Evolutionary conservation across 2,888 invertebrate species (phyloP), one percentile per base, ranked within the genome.

Genomic region (Ditula angustiorana): DNA sequence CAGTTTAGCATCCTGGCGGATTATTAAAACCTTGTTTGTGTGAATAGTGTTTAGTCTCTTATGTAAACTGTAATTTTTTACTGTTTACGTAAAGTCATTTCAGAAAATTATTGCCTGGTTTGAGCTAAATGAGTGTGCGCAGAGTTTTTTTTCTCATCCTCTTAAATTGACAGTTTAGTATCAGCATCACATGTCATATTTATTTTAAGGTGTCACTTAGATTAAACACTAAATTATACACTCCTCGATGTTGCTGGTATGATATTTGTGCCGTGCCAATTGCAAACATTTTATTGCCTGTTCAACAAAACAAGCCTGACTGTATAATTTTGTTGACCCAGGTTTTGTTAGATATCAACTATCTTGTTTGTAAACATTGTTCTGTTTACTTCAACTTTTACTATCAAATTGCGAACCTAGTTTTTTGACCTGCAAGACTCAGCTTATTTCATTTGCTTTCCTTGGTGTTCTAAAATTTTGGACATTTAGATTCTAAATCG

Each of bases 1-100:
- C 55, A 67, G 67, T 67, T 47, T 44, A 60, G 55, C 37, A 66
- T 63, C 68, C 63, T 68, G 66, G 67, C 67, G 68, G 63, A 68
- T 81, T 65, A 83, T 86, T 87, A 83, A 74, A 76, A 76, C 68
- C 69, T 71, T 72, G 74, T 79, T 78, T 75, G 71, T 73, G 70
- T 62, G 67, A 66, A 65, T 30, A 69, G 64, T 64, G 64, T 75
- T 61, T 63, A 65, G 71, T 24, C 61, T 60, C 58, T 57, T 63
- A 41, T 67, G 69, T 60, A 63, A 67, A 68, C 72, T 72, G 67
- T 71, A 68, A 73, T 76, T 81, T 78, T 74, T 75, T 61, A 61
- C 58, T 53, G 57, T 57, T 68, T 59, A 52, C 75, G 74, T 69
- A 56, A 30, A 76, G 78, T 85, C 82, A 85, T 79, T 63, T 64